These are phyloP conservation scores for Vulpes vulpes DNA, from an alignment of 2,113 vertebrate genomes.

Conservation along the genomic window DNA sequence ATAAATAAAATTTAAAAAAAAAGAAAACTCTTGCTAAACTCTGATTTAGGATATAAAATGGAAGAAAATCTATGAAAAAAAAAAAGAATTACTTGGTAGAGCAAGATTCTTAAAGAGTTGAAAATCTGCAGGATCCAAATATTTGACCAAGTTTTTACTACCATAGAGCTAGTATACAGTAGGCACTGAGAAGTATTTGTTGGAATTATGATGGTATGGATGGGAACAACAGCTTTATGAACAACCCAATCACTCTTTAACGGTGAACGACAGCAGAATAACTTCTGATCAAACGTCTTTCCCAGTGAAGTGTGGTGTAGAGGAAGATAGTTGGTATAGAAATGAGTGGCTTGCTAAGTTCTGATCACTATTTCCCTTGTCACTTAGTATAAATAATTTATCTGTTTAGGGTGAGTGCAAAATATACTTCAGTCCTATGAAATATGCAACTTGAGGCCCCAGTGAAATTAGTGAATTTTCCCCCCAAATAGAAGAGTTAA, in stretches of 20 bases:
- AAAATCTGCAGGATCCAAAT: background rate
- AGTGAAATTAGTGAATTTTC: background rate
- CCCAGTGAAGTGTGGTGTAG: background rate
- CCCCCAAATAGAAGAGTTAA: background rate
- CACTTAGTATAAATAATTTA: background rate
- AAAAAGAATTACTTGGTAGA: background rate
- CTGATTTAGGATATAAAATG: background rate
- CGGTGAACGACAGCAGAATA: background rate
- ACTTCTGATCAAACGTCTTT: background rate
- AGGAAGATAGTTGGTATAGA: background rate
- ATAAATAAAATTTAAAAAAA: too few species aligned
- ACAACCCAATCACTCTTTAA: background rate
- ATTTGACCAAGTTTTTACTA: background rate
- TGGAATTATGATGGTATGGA: background rate
- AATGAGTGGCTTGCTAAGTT: background rate
- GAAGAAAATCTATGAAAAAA: background rate
- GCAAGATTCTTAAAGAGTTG: background rate
- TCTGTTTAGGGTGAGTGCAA: background rate
- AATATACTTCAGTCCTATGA: background rate
- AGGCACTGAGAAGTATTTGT: background rate
- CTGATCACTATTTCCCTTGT: background rate
- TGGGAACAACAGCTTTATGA: background rate
- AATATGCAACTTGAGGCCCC: background rate
- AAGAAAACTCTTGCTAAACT: background rate
- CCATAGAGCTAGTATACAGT: rapidly evolving